Conservation (phyloP, 2,113 vertebrate species). For the Brachypodius melanocephalos region DNA sequence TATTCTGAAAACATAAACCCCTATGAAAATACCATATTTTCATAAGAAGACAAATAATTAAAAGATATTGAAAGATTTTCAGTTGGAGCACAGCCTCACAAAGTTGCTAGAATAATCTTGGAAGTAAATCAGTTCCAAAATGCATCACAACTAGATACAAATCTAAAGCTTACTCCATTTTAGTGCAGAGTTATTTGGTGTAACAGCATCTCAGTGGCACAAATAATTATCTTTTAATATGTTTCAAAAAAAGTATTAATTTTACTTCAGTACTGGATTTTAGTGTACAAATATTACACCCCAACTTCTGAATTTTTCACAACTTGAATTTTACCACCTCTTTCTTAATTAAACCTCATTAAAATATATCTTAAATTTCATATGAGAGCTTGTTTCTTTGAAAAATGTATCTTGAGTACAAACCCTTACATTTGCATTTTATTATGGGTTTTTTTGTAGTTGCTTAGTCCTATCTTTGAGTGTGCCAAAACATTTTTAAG, state of each 20-base stretch:
- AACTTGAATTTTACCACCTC: not conserved
- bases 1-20: not conserved
- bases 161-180: not conserved
- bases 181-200: accelerated
- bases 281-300: not conserved
- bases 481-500: not conserved
- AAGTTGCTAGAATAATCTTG: not conserved
- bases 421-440: not conserved
- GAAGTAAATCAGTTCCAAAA: not conserved
- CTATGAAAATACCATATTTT: not conserved
- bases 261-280: not conserved
- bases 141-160: not conserved
- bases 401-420: not conserved
- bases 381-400: not conserved
- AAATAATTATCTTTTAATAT: not conserved
- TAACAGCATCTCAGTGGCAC: not conserved
- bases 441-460: not conserved
- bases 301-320: not conserved
- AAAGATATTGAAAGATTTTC: not conserved
- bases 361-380: not conserved
- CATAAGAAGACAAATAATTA: not conserved
- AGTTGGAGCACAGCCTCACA: not conserved
- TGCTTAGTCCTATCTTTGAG: not conserved
- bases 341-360: not conserved
- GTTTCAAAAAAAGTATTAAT: not conserved